Evolutionary conservation across 2,888 invertebrate species (phyloP), one percentile per base, ranked within the genome.

Genomic region (Drosophila paracracens): DNA sequence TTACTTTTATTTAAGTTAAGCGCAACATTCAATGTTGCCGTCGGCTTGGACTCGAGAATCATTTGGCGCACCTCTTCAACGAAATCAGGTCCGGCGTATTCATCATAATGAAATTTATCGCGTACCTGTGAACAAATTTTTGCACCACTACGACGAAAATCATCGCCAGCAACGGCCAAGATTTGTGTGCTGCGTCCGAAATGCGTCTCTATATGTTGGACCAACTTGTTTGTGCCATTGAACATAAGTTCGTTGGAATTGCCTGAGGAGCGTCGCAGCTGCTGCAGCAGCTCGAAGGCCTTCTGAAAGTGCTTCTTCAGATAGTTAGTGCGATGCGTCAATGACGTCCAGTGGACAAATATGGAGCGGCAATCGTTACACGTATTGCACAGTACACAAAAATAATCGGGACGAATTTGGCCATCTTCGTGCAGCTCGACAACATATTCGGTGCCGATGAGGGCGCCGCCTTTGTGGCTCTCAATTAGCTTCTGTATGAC

Each of bases 311-410:
- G 94, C 31, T 92, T 93, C 58, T 92, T 92, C 76, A 97, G 93
- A 92, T 96, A 97, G 90, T 96, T 95, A 87, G 94, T 94, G 18
- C 96, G 94, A 91, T 97, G 97, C 92, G 96, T 95, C 92, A 95
- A 96, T 91, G 97, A 96, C 27, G 96, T 95, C 91, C 97, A 94
- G 92, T 97, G 97, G 76, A 95, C 95, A 92, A 97, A 94, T 79
- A 97, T 96, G 58, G 96, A 96, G 52, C 96, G 94, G 33, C 96
- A 96, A 91, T 97, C 96, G 46, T 97, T 97, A 81, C 96, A 95
- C 92, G 97, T 97, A 88, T 95, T 95, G 92, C 97, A 97, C 73
- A 97, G 94, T 80, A 96, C 94, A 93, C 97, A 97, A 60, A 95
- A 94, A 93, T 97, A 97, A 59, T 94, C 93, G 0, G 97, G 96